Base-by-base conservation (phyloP, 2,888 invertebrate species). In the Mantis religiosa region DNA sequence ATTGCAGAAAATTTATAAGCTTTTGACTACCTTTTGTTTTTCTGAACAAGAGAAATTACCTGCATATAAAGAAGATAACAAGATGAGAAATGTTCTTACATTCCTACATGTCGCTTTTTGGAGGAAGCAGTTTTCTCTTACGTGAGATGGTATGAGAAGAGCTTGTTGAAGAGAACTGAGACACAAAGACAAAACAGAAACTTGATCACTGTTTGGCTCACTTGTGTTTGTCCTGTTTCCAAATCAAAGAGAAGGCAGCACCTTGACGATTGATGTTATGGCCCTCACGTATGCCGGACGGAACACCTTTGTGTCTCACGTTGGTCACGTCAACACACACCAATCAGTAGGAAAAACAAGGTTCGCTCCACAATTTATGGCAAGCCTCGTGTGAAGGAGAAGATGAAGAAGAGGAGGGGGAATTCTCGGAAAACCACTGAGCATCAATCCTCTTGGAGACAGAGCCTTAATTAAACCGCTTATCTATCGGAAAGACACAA, bases 391-490 rank as follows among this genome's bases (percentile, higher is more conserved):
- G 54, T 71, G 54, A 71, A 71, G 54, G 25, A 71, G 54, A 71
- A 15, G 54, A 25, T 20, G 54, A 25, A 71, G 54, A 71, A 71
- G 15, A 71, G 54, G 54, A 71, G 54, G 54, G n/a, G 25, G 54
- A 15, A 15, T 71, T 71, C 54, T 71, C 25, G 34, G 30, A 82
- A 82, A 87, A 34, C 82, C 87, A 87, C 82, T 87, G 87, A 87
- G 82, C 87, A 82, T 93, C 93, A 93, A 93, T 93, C 93, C 91
- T 93, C 91, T 91, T 90, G 91, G 92, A 92, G 93, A 93, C 93
- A 93, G 93, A 93, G 93, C 93, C 93, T 93, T 93, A 93, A 93
- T 93, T 93, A 93, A 93, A 93, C 93, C 92, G 92, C 93, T 93
- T 93, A 93, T 93, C 93, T 87, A 87, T 87, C 81, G 87, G 87